These are phyloP conservation scores for Condylura cristata DNA, from an alignment of 2,113 vertebrate species.

Conservation along the genomic window DNA sequence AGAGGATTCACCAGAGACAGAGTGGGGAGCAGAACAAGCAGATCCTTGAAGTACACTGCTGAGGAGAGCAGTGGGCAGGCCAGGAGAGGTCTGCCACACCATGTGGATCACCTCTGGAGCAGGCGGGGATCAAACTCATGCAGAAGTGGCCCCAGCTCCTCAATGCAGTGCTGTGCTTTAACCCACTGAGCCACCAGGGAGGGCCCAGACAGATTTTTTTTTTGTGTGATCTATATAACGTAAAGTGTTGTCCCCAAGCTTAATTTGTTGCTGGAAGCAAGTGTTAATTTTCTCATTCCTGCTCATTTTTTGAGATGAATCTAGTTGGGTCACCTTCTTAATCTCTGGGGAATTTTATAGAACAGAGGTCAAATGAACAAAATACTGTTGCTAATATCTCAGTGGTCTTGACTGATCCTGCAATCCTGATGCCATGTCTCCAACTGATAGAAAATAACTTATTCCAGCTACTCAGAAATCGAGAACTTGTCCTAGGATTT, in stretches of 20 bases:
- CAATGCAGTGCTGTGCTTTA: no score
- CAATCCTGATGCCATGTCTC: background rate
- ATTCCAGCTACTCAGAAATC: background rate
- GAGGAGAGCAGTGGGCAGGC: no score
- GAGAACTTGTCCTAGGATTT: slow-evolving; percentile 6
- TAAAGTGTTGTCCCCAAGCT: background rate
- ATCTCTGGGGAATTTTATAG: background rate
- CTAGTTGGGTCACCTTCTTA: background rate
- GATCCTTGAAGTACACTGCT: no score
- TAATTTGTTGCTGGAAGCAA: background rate
- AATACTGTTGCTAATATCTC: slow-evolving; percentile 2
- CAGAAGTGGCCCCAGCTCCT: no score
- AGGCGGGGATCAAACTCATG: no score
- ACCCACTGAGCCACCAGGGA: no score
- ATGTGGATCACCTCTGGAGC: no score
- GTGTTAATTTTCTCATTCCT: background rate
- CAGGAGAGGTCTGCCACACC: no score
- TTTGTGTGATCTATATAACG: background rate
- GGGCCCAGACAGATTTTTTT: no score
- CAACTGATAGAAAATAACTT: background rate
- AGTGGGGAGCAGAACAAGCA: no score
- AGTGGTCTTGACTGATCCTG: background rate
- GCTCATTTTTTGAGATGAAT: background rate
- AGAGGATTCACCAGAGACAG: no score
- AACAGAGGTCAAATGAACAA: background rate